Conservation (phyloP, 2,113 vertebrate genomes). For the Laticauda colubrina region DNA sequence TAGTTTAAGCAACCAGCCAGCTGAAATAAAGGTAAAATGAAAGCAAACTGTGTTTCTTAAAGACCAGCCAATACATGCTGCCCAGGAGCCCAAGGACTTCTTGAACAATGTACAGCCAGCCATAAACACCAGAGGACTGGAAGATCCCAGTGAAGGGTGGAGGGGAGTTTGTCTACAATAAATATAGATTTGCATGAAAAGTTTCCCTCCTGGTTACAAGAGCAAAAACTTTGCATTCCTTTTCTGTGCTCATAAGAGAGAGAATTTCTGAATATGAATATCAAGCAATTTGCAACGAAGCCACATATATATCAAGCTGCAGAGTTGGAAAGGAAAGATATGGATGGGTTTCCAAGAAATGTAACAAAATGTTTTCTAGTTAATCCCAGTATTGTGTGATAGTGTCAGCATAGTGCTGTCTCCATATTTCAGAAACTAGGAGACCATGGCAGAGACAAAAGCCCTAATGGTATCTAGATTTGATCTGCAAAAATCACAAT, state of each 20-base stretch:
- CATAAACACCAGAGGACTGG: conserved; percentile 1
- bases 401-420: neutral
- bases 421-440: neutral
- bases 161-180: conserved; percentile 5
- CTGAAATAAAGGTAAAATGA: neutral
- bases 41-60: neutral
- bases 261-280: neutral
- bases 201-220: neutral
- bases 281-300: neutral
- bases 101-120: conserved; percentile 7
- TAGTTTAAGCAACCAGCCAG: conserved; percentile 9
- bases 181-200: conserved; percentile 3
- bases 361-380: neutral
- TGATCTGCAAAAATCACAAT: neutral
- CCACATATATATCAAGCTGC: neutral
- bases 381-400: neutral
- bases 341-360: neutral
- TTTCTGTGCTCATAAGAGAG: neutral
- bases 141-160: neutral
- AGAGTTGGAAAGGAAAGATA: neutral
- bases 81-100: neutral
- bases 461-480: neutral
- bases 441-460: neutral
- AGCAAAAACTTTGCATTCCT: neutral
- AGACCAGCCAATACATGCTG: neutral